Base-by-base conservation (phyloP, 2,113 vertebrate species). In the cattle (Bos taurus) region DNA sequence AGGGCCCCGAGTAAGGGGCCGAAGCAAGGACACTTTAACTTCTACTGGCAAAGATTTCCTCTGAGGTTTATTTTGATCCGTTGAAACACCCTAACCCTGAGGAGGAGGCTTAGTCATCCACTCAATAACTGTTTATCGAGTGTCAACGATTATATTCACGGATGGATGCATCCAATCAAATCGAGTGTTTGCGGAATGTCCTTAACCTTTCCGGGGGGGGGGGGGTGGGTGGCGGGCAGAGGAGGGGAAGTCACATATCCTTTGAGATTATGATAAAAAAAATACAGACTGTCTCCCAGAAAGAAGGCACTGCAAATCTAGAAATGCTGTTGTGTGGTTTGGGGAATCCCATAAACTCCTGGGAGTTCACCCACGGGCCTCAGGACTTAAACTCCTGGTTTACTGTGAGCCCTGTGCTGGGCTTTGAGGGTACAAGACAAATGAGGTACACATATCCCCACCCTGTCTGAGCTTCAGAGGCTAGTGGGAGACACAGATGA, bases 41-140 rank as follows among this genome's bases (percentile, higher is more conserved):
- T 94, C 57, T 50, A 12, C 85, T 40, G n/a, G 56, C 84, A 74
- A 80, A 87, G 57, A 7, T 84, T 88, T 94, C 88, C 77, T 60
- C n/a, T 36, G 77, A 91, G 43, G 13, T 92, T 95, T 67, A 88
- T 92, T 80, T 91, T 11, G 6, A 67, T 28, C n/a, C 14, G 7
- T 4, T 93, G 59, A n/a, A 91, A 48, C 43, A 40, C 40, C 50
- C 59, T 91, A 88, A 87, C 40, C 83, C 30, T 30, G 88, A 83
- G 25, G 74, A 74, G 64, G 86, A 96, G 46, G 62, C 48, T 95
- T 88, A 80, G 33, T 86, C 85, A 97, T 94, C 78, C 90, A 85
- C 81, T 90, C 67, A 89, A 2, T 56, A 94, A 78, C 84, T 57
- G 84, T 87, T 97, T 43, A 83, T 86, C 57, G 81, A 84, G 33